Evolutionary conservation across 2,888 invertebrate genomes (phyloP).

Genomic region (Brassicogethes aeneus): DNA sequence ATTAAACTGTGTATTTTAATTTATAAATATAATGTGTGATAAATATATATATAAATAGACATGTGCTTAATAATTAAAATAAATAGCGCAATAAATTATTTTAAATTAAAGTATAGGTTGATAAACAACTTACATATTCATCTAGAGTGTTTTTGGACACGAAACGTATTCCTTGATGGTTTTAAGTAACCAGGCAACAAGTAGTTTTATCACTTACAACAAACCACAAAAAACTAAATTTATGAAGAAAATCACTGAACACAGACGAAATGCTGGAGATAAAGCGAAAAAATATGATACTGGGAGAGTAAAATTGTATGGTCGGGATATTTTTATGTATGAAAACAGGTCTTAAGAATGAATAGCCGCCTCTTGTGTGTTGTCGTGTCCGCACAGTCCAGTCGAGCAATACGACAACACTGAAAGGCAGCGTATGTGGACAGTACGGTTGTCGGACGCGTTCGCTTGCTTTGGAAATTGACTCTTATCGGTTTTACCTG

Average conservation of each 20-base stretch:
- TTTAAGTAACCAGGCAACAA: slow-evolving; percentile 18
- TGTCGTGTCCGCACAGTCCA: slow-evolving; percentile 8
- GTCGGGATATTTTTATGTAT: no score
- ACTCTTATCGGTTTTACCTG: slow-evolving; percentile 18
- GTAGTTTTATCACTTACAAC: slow-evolving; percentile 15
- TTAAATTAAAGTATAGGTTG: no score
- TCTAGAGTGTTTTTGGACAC: not conserved
- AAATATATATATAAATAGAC: no score
- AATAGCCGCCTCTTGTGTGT: no score
- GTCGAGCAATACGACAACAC: slow-evolving; percentile 22
- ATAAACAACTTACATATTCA: slow-evolving; percentile 3
- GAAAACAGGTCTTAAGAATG: no score
- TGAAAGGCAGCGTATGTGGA: slow-evolving; percentile 26
- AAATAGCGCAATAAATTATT: no score
- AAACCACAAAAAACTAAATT: slow-evolving; percentile 6
- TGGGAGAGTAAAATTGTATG: no score
- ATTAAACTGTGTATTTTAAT: no score
- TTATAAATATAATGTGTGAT: no score
- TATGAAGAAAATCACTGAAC: slow-evolving; percentile 2
- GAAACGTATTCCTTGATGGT: slow-evolving; percentile 2
- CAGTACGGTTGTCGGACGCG: slow-evolving; percentile 18
- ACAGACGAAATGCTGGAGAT: no score
- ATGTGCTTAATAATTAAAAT: no score
- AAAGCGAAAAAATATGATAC: no score
- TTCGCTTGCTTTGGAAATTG: slow-evolving; percentile 15